phyloP scores from a whole-genome alignment of 2,113 vertebrate species.

The Aptenodytes forsteri region DNA sequence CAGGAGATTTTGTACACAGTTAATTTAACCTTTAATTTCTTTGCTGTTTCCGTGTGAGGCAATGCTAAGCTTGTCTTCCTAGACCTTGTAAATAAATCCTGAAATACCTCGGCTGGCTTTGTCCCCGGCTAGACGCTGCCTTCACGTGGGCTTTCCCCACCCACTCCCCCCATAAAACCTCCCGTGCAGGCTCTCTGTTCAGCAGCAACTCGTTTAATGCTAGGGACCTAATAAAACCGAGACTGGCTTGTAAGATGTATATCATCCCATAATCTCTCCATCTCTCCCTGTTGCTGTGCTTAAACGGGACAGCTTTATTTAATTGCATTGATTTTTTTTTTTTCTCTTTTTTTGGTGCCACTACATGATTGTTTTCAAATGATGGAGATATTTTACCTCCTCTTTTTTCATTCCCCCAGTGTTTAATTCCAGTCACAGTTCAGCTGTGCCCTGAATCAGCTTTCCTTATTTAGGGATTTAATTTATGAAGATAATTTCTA shows the following conservation, averaged over 20 bases:
- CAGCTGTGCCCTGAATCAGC: not conserved
- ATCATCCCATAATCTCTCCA: not conserved
- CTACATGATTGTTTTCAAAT: not conserved
- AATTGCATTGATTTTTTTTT: not conserved
- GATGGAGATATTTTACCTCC: not conserved
- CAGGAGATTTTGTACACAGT: not conserved
- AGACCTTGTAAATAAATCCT: not conserved
- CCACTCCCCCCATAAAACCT: not conserved
- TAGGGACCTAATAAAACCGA: not conserved
- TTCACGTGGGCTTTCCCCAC: not conserved
- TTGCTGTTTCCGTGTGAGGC: accelerated
- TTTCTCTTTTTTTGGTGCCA: not conserved
- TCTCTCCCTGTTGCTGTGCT: not conserved
- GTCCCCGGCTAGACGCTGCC: not conserved
- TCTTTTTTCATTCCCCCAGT: not conserved
- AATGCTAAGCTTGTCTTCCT: not conserved
- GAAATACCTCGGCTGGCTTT: not conserved
- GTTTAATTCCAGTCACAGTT: conserved; percentile 10
- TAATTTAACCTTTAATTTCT: not conserved
- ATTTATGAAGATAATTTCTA: conserved; percentile 7
- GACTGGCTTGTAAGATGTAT: not conserved
- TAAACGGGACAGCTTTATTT: not conserved
- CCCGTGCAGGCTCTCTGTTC: not conserved
- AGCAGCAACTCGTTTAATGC: not conserved
- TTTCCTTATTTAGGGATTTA: not conserved